Percentiles rank a stretch among this genome's conserved stretches.
phyloP scores from a whole-genome alignment of 2,888 invertebrate genomes.

The Oconnorella tubifera region DNA sequence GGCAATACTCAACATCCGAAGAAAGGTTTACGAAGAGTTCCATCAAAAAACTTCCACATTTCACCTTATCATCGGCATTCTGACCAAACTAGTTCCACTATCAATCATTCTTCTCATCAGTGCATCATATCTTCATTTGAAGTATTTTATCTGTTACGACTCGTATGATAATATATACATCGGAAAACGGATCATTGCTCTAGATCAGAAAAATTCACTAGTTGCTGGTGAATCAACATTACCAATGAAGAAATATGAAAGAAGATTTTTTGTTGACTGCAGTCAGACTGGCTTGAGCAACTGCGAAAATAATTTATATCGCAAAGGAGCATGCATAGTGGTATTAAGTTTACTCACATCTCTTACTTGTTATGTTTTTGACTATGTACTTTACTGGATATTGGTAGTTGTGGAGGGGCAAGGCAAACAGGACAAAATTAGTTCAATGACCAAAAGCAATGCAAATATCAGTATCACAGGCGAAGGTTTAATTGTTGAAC shows the following conservation, averaged over 20 bases:
- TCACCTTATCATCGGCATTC: constrained; percentile 5
- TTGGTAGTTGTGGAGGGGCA: constrained; percentile 32
- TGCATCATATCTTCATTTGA: constrained; percentile 31
- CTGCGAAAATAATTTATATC: constrained; percentile 36
- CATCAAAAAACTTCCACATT: constrained; percentile 17
- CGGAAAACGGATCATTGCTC: constrained; percentile 35
- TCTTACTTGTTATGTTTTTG: constrained; percentile 34
- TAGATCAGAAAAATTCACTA: constrained; percentile 36
- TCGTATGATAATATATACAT: constrained; percentile 46
- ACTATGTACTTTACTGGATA: constrained; percentile 44
- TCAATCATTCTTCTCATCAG: constrained; percentile 31
- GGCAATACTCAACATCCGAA: constrained; percentile 20
- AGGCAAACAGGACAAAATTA: constrained; percentile 3
- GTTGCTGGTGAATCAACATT: constrained; percentile 23
- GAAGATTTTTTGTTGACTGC: constrained; percentile 39
- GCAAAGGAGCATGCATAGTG: constrained; percentile 40
- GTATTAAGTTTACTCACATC: constrained; percentile 33
- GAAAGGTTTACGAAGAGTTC: constrained; percentile 28
- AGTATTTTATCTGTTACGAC: constrained; percentile 41
- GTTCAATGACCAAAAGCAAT: constrained; percentile 7
- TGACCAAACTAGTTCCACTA: constrained; percentile 22
- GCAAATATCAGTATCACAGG: constrained; percentile 28
- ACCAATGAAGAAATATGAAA: constrained; percentile 43
- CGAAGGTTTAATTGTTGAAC: constrained; percentile 32
- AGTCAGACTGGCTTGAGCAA: constrained; percentile 30